A percentile compares a stretch with the other conserved stretches of the same genome.
phyloP scores from a whole-genome alignment of 2,797 vertebrate species.

The Hybognathus amarus region DNA sequence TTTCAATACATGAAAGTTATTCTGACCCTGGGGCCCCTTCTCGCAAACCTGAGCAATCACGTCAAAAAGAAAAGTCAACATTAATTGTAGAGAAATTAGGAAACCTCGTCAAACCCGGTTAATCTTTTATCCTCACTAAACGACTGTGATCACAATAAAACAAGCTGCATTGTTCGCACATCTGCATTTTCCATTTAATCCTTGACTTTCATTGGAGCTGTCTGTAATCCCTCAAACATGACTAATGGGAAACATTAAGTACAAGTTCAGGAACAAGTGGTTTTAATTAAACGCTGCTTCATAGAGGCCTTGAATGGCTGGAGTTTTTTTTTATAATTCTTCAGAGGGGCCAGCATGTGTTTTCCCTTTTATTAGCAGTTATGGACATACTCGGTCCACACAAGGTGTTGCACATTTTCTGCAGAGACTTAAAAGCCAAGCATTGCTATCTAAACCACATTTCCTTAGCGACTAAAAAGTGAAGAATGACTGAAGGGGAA shows the following conservation, averaged over 20 bases:
- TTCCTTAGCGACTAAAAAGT: slow-evolving; percentile 48
- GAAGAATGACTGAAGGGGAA: slow-evolving; percentile 34
- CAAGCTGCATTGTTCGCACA: slow-evolving; percentile 79
- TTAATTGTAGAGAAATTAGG: slow-evolving; percentile 68
- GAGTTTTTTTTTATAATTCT: slow-evolving; percentile 63
- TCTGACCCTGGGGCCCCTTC: slow-evolving; percentile 57
- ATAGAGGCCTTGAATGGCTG: slow-evolving; percentile 67
- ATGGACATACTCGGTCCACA: slow-evolving; percentile 56
- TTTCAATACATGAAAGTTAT: slow-evolving; percentile 33
- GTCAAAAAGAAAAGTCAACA: slow-evolving; percentile 61
- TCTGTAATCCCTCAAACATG: slow-evolving; percentile 91
- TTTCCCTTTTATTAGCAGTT: slow-evolving; percentile 69
- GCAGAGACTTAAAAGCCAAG: slow-evolving; percentile 53
- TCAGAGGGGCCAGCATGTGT: slow-evolving; percentile 63
- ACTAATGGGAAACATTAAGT: slow-evolving; percentile 91
- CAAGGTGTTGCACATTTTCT: slow-evolving; percentile 58
- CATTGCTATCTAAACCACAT: slow-evolving; percentile 50
- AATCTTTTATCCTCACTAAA: slow-evolving; percentile 72
- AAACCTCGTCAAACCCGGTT: slow-evolving; percentile 71
- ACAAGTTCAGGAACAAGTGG: slow-evolving; percentile 77
- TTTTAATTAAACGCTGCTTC: slow-evolving; percentile 79
- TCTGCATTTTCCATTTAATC: slow-evolving; percentile 89
- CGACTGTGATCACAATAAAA: slow-evolving; percentile 75
- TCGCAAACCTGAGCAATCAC: slow-evolving; percentile 51
- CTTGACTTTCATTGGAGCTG: slow-evolving; percentile 84